Evolutionary conservation across 2,113 vertebrate species (phyloP).

Genomic region (Eidolon helvum): DNA sequence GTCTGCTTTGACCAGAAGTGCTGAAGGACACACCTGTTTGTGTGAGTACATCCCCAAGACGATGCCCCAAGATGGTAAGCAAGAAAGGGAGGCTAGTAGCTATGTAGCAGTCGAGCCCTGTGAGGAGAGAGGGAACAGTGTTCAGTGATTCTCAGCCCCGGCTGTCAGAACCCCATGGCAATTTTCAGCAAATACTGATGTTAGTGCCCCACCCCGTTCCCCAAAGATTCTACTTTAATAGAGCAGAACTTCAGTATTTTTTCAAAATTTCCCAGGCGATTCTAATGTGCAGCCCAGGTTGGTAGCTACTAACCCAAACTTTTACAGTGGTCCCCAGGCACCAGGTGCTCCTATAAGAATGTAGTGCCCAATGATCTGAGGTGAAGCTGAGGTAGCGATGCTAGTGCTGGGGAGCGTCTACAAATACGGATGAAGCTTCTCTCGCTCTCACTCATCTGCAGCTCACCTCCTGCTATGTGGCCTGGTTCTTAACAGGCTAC

Average conservation of each 20-base stretch:
- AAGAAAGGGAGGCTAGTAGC: background rate
- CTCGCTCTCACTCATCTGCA: too few relatives aligned
- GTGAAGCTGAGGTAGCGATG: too few relatives aligned
- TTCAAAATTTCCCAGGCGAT: background rate
- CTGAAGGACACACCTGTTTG: background rate
- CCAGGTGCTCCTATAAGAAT: too few relatives aligned
- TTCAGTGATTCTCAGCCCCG: background rate
- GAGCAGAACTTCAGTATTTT: background rate
- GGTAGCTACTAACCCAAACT: background rate
- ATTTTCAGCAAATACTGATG: background rate
- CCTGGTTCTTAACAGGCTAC: too few relatives aligned
- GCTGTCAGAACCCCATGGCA: accelerated
- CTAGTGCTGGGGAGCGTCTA: too few relatives aligned
- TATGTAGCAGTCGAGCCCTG: accelerated
- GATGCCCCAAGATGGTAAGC: accelerated
- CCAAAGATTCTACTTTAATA: background rate
- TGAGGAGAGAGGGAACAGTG: background rate
- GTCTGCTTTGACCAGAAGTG: background rate
- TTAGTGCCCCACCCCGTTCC: too few relatives aligned
- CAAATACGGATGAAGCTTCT: too few relatives aligned
- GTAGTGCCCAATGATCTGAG: too few relatives aligned
- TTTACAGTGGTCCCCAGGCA: too few relatives aligned
- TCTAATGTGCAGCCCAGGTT: background rate
- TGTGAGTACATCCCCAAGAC: background rate
- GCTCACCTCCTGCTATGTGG: too few relatives aligned